phyloP scores from a whole-genome alignment of 2,888 invertebrate genomes.

The Bombylius major region DNA sequence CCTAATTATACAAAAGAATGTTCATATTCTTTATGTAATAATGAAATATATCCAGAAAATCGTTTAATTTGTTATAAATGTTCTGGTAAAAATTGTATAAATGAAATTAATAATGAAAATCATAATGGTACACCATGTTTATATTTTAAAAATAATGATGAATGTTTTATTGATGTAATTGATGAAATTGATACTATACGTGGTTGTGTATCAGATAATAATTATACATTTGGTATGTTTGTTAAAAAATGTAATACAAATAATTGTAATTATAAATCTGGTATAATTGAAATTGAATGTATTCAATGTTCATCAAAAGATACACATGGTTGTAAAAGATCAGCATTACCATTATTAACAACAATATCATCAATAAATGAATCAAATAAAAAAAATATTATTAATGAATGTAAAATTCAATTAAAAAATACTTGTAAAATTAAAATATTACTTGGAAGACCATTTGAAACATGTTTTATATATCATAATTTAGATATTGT shows the following conservation, averaged over 20 bases:
- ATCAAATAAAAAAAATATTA: neutral
- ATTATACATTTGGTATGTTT: slow-evolving; percentile 22
- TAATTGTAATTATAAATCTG: slow-evolving; percentile 24
- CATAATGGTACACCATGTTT: neutral
- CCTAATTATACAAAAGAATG: neutral
- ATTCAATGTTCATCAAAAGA: neutral
- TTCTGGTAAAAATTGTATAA: neutral
- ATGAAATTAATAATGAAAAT: neutral
- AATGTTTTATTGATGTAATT: neutral
- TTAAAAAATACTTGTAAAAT: neutral
- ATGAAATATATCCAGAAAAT: neutral
- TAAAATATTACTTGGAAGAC: neutral
- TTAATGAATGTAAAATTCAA: neutral
- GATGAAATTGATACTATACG: slow-evolving; percentile 17
- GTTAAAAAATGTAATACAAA: slow-evolving; percentile 28
- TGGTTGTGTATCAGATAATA: slow-evolving; percentile 19
- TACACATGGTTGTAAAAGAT: neutral
- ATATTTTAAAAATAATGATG: neutral
- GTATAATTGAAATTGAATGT: slow-evolving; percentile 10
- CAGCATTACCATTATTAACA: neutral
- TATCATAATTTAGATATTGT: neutral
- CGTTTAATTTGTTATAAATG: neutral
- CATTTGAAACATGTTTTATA: neutral
- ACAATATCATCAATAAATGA: neutral
- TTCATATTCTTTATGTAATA: neutral